These are phyloP conservation scores for Temnothorax ravouxi DNA, from an alignment of 2,888 invertebrate genomes.

Conservation along the genomic window DNA sequence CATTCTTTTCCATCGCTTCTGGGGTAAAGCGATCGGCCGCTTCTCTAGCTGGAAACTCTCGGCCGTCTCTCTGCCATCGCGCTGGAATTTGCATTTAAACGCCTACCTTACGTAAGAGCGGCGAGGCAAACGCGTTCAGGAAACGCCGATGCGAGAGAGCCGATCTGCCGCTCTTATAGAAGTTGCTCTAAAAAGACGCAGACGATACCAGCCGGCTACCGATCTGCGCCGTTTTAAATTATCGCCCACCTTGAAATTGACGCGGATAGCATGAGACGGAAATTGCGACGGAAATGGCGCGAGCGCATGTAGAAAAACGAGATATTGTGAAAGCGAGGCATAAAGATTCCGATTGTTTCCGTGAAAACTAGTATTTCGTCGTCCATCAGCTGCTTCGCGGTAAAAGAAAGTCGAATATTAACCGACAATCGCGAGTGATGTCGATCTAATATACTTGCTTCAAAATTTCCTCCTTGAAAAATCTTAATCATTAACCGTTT, in stretches of 20 bases:
- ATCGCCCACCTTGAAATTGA: conserved; percentile 60
- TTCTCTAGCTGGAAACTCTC: conserved; percentile 64
- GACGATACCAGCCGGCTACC: background rate
- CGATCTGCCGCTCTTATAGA: conserved; percentile 48
- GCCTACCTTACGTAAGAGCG: conserved; percentile 75
- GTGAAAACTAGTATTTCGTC: conserved; percentile 22
- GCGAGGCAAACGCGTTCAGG: conserved; percentile 78
- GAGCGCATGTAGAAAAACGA: conserved; percentile 72
- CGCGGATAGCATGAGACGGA: conserved; percentile 38
- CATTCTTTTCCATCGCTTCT: conserved; percentile 76
- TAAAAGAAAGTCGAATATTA: conserved; percentile 15
- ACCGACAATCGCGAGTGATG: background rate
- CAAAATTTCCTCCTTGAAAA: background rate
- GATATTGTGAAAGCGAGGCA: conserved; percentile 75
- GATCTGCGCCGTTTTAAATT: conserved; percentile 10
- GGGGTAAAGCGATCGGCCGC: conserved; percentile 65
- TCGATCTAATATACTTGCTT: background rate
- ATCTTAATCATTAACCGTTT: background rate
- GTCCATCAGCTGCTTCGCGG: conserved; percentile 13
- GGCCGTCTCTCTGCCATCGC: conserved; percentile 74
- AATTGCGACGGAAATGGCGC: conserved; percentile 51
- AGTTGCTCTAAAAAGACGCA: conserved; percentile 38
- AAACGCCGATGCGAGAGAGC: conserved; percentile 73
- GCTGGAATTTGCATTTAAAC: conserved; percentile 79
- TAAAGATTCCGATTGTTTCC: conserved; percentile 33